Base-by-base conservation (phyloP, 2,888 invertebrate genomes). In the Desoria tigrina region DNA sequence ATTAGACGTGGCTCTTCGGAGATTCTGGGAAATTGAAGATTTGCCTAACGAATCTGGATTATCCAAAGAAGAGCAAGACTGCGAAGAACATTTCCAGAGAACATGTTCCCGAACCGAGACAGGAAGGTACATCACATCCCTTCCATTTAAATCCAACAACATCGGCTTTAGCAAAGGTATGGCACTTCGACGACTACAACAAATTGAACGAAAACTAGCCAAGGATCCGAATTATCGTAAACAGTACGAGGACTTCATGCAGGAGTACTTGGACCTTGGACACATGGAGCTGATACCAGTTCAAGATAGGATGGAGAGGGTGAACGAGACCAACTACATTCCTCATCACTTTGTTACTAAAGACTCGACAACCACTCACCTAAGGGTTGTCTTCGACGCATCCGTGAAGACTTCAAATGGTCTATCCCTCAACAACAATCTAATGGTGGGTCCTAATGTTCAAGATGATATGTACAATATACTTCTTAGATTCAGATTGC, bases 311-410 rank as follows among this genome's bases (percentile, higher is more conserved):
- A 18, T 27, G 6, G 18, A 2, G 16, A 14, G 11, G 14, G 11
- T 27, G 9, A 28, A 54, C 64, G 7, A n/a, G 7, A 49, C 16
- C 16, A 49, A 49, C 18, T 78, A 76, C 56, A 27, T 78, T 42
- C 77, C 77, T 16, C 78, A 78, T 67, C 77, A 77, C 54, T 63
- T 70, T 6, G 77, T 78, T 4, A n/a, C 74, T 2, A 71, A 74
- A 18, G 68, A 71, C 51, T 50, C 63, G 7, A 76, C 74, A 49
- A 42, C 67, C 0, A 78, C 76, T 1, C 77, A 78, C 63, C 32
- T 77, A 16, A 66, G 78, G 7, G 76, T 78, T 0, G 78, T 79
- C 4, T 79, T 77, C 58, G 76, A 79, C 57, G 78, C 74, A 6
- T 78, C 77, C 1, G 67, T 74, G 16, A 68, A 68, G 32, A 70